phyloP scores from a whole-genome alignment of 2,888 invertebrate species.

The Ochropleura leucogaster region DNA sequence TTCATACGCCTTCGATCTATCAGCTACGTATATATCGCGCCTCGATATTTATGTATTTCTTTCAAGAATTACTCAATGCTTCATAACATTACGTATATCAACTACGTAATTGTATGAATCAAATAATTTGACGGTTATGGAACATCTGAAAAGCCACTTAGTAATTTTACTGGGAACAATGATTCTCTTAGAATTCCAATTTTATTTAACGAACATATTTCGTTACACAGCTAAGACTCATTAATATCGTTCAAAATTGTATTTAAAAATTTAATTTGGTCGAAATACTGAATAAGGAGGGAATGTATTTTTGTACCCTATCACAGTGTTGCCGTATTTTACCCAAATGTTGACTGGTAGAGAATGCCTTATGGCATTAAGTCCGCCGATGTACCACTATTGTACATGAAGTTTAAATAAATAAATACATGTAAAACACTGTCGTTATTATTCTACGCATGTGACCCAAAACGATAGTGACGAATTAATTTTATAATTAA shows the following conservation, averaged over 20 bases:
- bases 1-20: not conserved
- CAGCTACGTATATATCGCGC: not conserved
- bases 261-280: not conserved
- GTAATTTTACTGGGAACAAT: slow-evolving; percentile 11
- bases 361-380: too few species aligned
- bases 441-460: slow-evolving; percentile 15
- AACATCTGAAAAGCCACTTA: slow-evolving; percentile 1
- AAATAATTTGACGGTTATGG: slow-evolving; percentile 12
- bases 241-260: not conserved
- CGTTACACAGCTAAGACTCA: not conserved
- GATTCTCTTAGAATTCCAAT: slow-evolving; percentile 20
- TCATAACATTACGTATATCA: not conserved
- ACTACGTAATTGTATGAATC: slow-evolving; percentile 10
- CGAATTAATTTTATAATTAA: slow-evolving; percentile 49
- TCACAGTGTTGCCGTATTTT: too few species aligned
- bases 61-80: not conserved
- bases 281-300: not conserved
- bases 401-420: too few species aligned
- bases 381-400: too few species aligned
- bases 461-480: slow-evolving; percentile 23
- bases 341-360: too few species aligned
- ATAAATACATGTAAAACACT: slow-evolving; percentile 5
- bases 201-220: slow-evolving; percentile 7
- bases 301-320: too few species aligned
- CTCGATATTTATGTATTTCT: not conserved